These are phyloP conservation scores for Aromia moschata DNA, from an alignment of 2,888 invertebrate species.

Conservation along the genomic window DNA sequence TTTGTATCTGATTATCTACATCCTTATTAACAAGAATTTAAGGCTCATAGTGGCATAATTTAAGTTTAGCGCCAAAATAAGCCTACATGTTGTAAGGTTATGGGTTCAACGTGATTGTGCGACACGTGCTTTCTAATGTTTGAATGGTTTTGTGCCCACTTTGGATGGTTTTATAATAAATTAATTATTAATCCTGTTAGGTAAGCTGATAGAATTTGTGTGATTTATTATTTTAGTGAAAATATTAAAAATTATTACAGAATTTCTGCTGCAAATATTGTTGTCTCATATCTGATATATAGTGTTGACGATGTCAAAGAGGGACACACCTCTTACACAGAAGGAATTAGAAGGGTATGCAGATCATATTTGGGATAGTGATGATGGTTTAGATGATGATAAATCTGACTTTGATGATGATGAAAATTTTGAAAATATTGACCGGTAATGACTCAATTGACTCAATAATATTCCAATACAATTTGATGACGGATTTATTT, in stretches of 20 bases:
- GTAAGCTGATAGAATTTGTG: background rate
- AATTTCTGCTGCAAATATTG: background rate
- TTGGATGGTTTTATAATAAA: background rate
- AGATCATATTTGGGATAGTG: background rate
- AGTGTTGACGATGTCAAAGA: background rate
- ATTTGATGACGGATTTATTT: background rate
- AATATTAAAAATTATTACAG: too few relatives aligned
- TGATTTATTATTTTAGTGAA: background rate
- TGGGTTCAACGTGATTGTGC: background rate
- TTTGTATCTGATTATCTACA: background rate
- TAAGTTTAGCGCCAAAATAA: background rate
- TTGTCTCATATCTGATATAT: background rate
- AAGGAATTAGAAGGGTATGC: background rate
- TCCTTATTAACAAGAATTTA: background rate
- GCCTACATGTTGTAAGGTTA: background rate
- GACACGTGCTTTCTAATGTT: background rate
- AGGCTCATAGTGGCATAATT: background rate
- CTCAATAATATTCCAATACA: background rate
- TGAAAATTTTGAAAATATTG: background rate
- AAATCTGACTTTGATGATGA: background rate
- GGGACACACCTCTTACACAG: background rate
- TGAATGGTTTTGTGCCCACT: background rate
- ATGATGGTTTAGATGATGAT: background rate
- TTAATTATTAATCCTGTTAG: background rate
- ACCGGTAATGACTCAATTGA: too few relatives aligned